Base-by-base conservation (phyloP, 2,113 vertebrate species). In the Leptocoma aspasia region DNA sequence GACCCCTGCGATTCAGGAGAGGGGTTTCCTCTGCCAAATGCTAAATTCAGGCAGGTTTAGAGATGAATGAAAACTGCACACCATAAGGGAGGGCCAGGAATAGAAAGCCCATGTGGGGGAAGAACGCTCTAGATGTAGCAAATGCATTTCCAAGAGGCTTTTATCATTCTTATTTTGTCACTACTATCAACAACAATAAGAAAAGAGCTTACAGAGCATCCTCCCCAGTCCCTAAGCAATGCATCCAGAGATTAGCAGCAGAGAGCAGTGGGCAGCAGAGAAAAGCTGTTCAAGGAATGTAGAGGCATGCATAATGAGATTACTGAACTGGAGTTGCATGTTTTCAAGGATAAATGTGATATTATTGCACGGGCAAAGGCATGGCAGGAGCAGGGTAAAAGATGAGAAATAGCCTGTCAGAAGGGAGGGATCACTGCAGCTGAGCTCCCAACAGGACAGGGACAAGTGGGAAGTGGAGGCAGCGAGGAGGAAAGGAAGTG, bases 181-280 rank as follows among this genome's bases (percentile, higher is more conserved):
- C 92, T 96, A 96, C 95, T 96, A 96, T 90, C 93, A 97, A 96
- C 94, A 96, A 94, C 82, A 96, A 97, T 89, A 97, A 95, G 92
- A 79, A 92, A 89, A 88, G 89, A 94, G 80, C 89, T 95, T 96
- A 90, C 80, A 90, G 95, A 96, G 57, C 93, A 94, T 60, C 80
- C 95, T 96, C 86, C 66, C 83, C 77, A 79, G 69, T 89, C 94
- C 94, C 95, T 26, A 6, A 86, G 82, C 86, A 96, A 89, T 86
- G 92, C 93, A 84, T 42, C 37, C 72, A 92, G 93, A 93, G 95
- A 96, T 97, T 93, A 95, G 83, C 80, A 90, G 80, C 88, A 93
- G 77, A 89, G 88, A 93, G 80, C 90, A 93, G 92, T 42, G 80
- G 92, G 94, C 92, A 97, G 86, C 86, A 7, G 8, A 90, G 88